Evolutionary conservation across 2,797 vertebrate genomes (phyloP).

Genomic region (Okamejei kenojei): DNA sequence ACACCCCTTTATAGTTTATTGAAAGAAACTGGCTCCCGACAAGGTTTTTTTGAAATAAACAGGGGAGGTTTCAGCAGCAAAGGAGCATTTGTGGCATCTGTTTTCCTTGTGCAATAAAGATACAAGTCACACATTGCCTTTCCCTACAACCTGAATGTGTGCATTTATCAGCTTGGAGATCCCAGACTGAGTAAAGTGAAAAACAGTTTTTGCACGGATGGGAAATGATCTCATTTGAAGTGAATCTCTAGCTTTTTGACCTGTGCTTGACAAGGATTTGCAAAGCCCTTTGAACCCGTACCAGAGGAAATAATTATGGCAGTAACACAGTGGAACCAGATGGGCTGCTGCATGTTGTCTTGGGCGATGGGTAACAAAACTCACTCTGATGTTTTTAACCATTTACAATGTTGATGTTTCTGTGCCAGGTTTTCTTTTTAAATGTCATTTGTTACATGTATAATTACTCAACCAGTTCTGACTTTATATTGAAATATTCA

Average conservation of each 20-base stretch:
- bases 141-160: neutral
- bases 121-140: neutral
- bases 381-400: neutral
- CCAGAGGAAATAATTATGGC: slow-evolving; percentile 30
- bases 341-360: neutral
- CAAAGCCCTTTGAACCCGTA: slow-evolving; percentile 21
- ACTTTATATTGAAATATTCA: neutral
- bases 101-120: slow-evolving; percentile 17
- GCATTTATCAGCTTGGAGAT: neutral
- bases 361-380: neutral
- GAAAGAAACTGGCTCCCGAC: slow-evolving; percentile 14
- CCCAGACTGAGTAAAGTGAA: slow-evolving; percentile 12
- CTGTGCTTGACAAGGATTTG: slow-evolving; percentile 24
- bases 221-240: slow-evolving; percentile 38
- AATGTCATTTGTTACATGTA: neutral
- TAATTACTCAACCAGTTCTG: neutral
- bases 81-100: slow-evolving; percentile 21
- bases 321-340: slow-evolving; percentile 21
- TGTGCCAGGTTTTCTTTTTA: neutral
- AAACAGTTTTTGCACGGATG: slow-evolving; percentile 19
- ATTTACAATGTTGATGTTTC: neutral
- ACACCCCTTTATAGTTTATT: slow-evolving; percentile 32
- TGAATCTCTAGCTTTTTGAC: slow-evolving; percentile 19
- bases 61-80: neutral
- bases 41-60: slow-evolving; percentile 36